phyloP scores from a whole-genome alignment of 2,888 invertebrate genomes.

The Macrosoma leucophasiata region DNA sequence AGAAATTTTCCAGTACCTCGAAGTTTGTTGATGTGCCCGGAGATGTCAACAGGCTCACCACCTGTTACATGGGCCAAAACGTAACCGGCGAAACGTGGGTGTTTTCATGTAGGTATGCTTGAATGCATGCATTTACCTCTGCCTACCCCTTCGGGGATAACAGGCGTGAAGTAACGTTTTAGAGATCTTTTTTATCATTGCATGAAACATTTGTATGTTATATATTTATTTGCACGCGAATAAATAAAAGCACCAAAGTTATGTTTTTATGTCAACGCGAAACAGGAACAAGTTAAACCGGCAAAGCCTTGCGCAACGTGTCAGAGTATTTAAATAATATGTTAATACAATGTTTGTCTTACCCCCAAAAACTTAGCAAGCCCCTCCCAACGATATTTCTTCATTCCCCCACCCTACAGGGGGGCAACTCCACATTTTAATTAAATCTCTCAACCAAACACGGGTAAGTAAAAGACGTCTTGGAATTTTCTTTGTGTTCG shows the following conservation, averaged over 20 bases:
- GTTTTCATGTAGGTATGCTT: too few relatives aligned
- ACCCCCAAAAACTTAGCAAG: constrained; percentile 56
- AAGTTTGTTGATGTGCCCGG: too few relatives aligned
- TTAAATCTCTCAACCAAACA: constrained; percentile 59
- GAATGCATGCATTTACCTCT: too few relatives aligned
- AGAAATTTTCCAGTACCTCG: too few relatives aligned
- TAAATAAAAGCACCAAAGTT: background rate
- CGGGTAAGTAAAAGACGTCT: constrained; percentile 51
- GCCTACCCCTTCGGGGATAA: too few relatives aligned
- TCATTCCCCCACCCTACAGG: constrained; percentile 36
- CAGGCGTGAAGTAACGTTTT: too few relatives aligned
- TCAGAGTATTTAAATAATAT: constrained; percentile 68
- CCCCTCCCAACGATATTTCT: constrained; percentile 47
- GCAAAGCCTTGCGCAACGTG: too few relatives aligned
- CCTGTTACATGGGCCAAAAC: too few relatives aligned
- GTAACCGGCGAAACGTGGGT: too few relatives aligned
- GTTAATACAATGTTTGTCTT: constrained; percentile 66
- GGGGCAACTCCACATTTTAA: constrained; percentile 56
- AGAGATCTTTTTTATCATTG: constrained; percentile 8
- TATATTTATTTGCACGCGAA: background rate
- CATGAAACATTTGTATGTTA: background rate
- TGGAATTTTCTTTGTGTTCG: constrained; percentile 62
- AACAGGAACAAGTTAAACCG: too few relatives aligned
- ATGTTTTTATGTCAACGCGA: background rate
- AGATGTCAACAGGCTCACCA: too few relatives aligned